Evolutionary conservation across 2,888 invertebrate genomes (phyloP).

Genomic region (Epinotia bilunana): DNA sequence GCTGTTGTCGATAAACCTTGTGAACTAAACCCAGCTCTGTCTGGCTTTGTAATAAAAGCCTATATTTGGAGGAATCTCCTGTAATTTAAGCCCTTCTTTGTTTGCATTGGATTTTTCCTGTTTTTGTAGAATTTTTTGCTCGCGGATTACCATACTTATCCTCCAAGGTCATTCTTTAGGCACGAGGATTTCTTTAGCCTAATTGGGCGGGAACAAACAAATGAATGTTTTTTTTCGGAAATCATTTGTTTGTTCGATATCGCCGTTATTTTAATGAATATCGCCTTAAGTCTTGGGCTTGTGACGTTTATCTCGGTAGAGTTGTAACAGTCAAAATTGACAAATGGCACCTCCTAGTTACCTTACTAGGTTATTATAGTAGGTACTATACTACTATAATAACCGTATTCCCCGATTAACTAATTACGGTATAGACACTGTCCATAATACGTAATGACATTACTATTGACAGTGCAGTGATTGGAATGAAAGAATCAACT

Average conservation of each 20-base stretch:
- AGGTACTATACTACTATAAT: too few species aligned
- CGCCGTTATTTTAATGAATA: neutral
- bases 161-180: neutral
- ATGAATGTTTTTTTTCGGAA: neutral
- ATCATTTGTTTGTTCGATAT: neutral
- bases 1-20: neutral
- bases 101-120: neutral
- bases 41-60: neutral
- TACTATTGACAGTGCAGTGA: too few species aligned
- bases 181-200: neutral
- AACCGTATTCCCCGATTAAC: too few species aligned
- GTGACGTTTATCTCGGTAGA: neutral
- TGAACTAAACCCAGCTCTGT: neutral
- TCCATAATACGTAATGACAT: too few species aligned
- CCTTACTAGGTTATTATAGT: too few species aligned
- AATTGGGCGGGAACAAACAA: neutral
- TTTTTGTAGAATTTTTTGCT: slow-evolving; percentile 7
- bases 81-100: neutral
- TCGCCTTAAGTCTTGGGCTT: neutral
- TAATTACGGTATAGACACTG: too few species aligned
- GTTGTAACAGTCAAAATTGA: too few species aligned
- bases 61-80: neutral
- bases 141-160: neutral
- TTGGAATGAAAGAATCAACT: too few species aligned
- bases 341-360: too few species aligned